Evolutionary conservation across 2,797 vertebrate genomes (phyloP), one percentile per base, ranked within the genome.

Genomic region (Thaleichthys pacificus): DNA sequence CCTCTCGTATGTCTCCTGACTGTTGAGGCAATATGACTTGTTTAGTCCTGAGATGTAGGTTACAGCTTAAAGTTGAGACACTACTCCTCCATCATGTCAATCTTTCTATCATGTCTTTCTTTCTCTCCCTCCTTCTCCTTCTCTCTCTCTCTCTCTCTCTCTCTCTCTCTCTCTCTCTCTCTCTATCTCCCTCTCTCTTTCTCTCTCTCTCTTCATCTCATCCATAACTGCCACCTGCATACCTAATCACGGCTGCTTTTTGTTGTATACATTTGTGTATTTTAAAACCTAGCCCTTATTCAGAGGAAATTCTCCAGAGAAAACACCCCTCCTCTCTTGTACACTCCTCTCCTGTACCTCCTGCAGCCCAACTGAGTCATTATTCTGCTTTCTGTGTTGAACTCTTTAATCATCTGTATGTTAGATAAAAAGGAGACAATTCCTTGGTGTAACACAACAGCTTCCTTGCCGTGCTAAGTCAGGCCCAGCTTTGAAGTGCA

Each of bases 251-350:
- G 85, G 77, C 80, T 32, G 77, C 79, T 88, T 91, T 91, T 84
- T 91, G 89, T 91, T 91, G 92, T 93, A 93, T 92, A 93, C 80
- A 93, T 93, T 92, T 91, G 92, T 93, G 91, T 93, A 93, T 93
- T 92, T 93, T 92, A 92, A 84, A 87, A 81, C 82, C 80, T 81
- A 81, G 87, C 81, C 85, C 89, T 80, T 87, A n/a, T 89, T 84
- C 82, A 73, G 77, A 74, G 82, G 19, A 14, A 5, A 8, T 51
- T 80, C 91, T 91, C 91, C 77, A 85, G 89, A 86, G 90, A 26
- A 30, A 47, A 12, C 42, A 47, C 42, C 9, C 60, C 49, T 80
- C 78, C 30, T 63, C 56, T 69, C 75, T 72, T 69, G 61, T 28
- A 22, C 38, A 66, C 61, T 49, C 47, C 74, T 90, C 90, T 93